Evolutionary conservation across 2,888 invertebrate genomes (phyloP), one percentile per base, ranked within the genome.

Genomic region (Phragmatobia fuliginosa): DNA sequence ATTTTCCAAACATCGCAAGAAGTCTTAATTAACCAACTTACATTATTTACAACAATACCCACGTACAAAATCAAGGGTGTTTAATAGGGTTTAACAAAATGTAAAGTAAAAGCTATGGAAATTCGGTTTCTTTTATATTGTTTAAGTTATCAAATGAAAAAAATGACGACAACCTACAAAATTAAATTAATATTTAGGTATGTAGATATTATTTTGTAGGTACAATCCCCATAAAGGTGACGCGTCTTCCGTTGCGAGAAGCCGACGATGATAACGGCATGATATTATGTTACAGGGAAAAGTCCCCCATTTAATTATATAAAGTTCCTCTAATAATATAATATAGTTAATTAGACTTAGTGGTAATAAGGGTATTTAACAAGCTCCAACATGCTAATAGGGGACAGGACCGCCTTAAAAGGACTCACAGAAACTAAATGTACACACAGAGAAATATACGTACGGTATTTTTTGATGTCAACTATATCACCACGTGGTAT

Each of bases 251-350:
- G 21, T 28, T 16, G 41, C 21, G 62, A 62, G 62, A 31, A 28
- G 21, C 21, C 62, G 28, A 21, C 62, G 18, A 52, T 67, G 38
- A 67, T 62, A 38, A 71, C 41, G 36, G 62, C 25, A 56, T 32
- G 56, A 66, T 65, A 65, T 65, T 36, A 25, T 28, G 52, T 65
- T 66, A 60, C 66, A 65, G 25, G 32, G 63, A 49, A 31, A 41
- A 68, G 31, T 38, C 62, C 56, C 52, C 56, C 52, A 38, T 67
- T 52, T 62, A 56, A 67, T 67, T 56, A 67, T 38, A 62, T 67
- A 31, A 61, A 60, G 52, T 33, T 60, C 18, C 60, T 68, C 68
- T 49, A 63, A 59, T 58, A 63, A 59, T 63, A 32, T 68, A 63
- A 41, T 59, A 45, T 25, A 49, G 49, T 59, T 60, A 66, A 67